Evolutionary conservation across 2,888 invertebrate species (phyloP), one percentile per base, ranked within the genome.

Genomic region (Eilema caniola): DNA sequence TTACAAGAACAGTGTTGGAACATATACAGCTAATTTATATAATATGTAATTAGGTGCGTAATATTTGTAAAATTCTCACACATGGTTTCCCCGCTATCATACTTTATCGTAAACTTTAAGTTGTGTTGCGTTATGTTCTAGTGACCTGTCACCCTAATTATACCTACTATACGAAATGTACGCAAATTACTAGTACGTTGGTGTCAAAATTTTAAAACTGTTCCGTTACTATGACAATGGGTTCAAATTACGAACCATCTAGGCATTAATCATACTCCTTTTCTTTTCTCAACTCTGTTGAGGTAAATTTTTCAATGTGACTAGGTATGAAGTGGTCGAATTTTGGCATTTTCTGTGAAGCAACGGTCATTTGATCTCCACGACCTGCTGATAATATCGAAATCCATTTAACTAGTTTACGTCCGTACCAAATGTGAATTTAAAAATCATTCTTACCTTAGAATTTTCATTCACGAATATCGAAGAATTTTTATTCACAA

Each of bases 141-240:
- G 64, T 65, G 64, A 65, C 64, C 64, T 65, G 53, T 65, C 64
- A 56, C 53, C 64, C 53, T 65, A 28, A 56, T 65, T 53, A 57
- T 37, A 23, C 14, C 14, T 16, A 41, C 11, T 64, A 53, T 47
- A 64, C 31, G 25, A 63, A 16, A 16, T 47, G 5, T 20, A 20
- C 47, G 16, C 47, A 53, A 53, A 53, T 53, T 53, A n/a, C 53
- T 20, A 10, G 53, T n/a, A 53, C 8, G 53, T 23, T 14, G 37
- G 10, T 41, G 37, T 41, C 62, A 41, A 24, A 62, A 20, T n/a
- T n/a, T 24, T 23, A 11, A 57, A 56, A 23, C 23, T 56, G 57
- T 24, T 25, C 24, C 3, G 2, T 14, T 14, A 25, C 59, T 59
- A 14, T 59, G 59, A 4, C 59, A 59, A 12, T 25, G n/a, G n/a